phyloP scores from a whole-genome alignment of 2,113 vertebrate species.

The Phoxinus phoxinus region DNA sequence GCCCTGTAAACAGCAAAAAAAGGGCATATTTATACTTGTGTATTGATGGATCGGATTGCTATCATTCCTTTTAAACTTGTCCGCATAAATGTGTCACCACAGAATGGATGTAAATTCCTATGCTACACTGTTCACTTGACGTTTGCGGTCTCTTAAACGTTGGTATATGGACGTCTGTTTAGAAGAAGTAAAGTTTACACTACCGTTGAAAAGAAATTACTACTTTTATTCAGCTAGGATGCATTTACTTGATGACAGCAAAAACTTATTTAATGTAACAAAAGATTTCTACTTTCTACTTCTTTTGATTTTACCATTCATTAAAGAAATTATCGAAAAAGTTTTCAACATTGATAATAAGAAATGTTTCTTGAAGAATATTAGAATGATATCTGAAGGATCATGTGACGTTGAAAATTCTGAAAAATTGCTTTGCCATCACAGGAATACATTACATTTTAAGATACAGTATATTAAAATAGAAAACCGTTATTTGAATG shows the following conservation, averaged over 20 bases:
- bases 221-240: too few relatives aligned
- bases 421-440: not conserved
- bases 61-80: not conserved
- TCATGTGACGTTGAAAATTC: not conserved
- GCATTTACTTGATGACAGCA: too few relatives aligned
- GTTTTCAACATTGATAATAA: too few relatives aligned
- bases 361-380: too few relatives aligned
- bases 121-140: not conserved
- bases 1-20: not conserved
- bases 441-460: too few relatives aligned
- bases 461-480: not conserved
- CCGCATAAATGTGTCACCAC: not conserved
- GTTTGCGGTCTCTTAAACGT: not conserved
- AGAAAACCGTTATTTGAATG: not conserved
- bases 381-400: too few relatives aligned
- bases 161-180: not conserved
- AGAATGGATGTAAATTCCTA: not conserved
- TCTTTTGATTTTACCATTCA: too few relatives aligned
- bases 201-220: not conserved
- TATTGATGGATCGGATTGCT: not conserved
- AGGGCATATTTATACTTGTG: not conserved
- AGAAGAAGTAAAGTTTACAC: not conserved
- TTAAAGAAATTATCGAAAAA: too few relatives aligned
- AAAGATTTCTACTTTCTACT: too few relatives aligned
- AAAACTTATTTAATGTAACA: too few relatives aligned